Evolutionary conservation across 2,797 vertebrate species (phyloP).

Genomic region (Helicolenus hilgendorfi): DNA sequence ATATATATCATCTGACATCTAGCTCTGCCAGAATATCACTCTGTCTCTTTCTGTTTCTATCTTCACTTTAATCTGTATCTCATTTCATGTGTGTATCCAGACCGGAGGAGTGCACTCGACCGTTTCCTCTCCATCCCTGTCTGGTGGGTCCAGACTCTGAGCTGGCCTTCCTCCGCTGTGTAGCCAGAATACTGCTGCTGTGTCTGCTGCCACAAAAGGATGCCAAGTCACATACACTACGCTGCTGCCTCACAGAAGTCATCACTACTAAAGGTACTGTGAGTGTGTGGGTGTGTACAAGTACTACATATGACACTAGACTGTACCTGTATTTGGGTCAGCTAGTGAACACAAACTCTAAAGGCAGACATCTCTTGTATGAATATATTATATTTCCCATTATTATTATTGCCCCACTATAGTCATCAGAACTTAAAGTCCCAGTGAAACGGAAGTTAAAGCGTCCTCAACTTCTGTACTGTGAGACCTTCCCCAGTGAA

Average conservation of each 20-base stretch:
- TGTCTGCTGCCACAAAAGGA: constrained; percentile 96
- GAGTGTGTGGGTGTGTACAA: neutral
- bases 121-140: constrained; percentile 95
- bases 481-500: too few relatives aligned
- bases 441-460: too few relatives aligned
- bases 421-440: neutral
- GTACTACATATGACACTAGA: neutral
- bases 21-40: neutral
- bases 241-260: constrained; percentile 96
- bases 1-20: neutral
- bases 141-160: constrained; percentile 94
- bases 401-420: neutral
- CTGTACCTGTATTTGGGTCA: neutral
- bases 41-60: neutral
- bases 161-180: constrained; percentile 95
- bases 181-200: constrained; percentile 94
- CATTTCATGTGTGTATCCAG: constrained; percentile 75
- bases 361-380: neutral
- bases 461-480: too few relatives aligned
- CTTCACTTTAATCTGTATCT: neutral
- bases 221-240: constrained; percentile 94
- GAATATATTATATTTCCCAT: too few relatives aligned
- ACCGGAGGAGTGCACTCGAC: constrained; percentile 93
- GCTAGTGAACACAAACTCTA: neutral
- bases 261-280: constrained; percentile 90